Evolutionary conservation across 2,113 vertebrate species (phyloP), one percentile per base, ranked within the genome.

Genomic region (Notothenia rossii): DNA sequence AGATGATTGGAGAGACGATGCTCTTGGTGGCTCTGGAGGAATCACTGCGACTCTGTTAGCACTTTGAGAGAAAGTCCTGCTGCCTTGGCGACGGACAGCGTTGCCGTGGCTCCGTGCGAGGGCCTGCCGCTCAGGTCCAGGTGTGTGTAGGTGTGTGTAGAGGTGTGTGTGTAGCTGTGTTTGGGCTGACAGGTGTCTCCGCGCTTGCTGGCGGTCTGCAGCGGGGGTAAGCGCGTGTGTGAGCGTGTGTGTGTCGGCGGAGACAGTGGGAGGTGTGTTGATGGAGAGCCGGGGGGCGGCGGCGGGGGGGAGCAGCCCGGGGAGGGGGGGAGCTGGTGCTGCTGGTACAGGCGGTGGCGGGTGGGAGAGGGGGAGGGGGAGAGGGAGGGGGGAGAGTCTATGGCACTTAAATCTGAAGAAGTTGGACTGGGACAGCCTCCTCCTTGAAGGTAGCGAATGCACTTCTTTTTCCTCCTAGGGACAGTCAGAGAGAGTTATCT

Each of bases 401-500:
- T 96, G 96, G 96, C 96, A 96, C 97, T 97, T 97, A 97, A 95
- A 98, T 98, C 96, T 96, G 97, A 97, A 97, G 97, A 99, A 97
- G 96, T 84, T 95, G 98, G 97, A 95, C 97, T 98, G 96, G 96
- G 90, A 92, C 97, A 98, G 95, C 95, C 95, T 97, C 96, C 96
- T 95, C 95, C 96, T 94, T 98, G 98, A 97, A 99, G 95, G 96
- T 97, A 99, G 96, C 98, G 97, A 98, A 98, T 96, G 96, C 98
- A 99, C 96, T 99, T 99, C 97, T 99, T 99, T 97, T 99, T 99
- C 97, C 98, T 97, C 98, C 98, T 99, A 96, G 93, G 96, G 95
- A 98, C 95, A 98, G 97, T 95, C 96, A 95, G 91, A 98, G 96
- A 98, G 96, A 98, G 95, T 96, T 94, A 94, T 95, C 96, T 96